A percentile compares a stretch with the other conserved stretches of the same genome.
Conservation (phyloP, 2,888 invertebrate species). For the Cephus spinipes region DNA sequence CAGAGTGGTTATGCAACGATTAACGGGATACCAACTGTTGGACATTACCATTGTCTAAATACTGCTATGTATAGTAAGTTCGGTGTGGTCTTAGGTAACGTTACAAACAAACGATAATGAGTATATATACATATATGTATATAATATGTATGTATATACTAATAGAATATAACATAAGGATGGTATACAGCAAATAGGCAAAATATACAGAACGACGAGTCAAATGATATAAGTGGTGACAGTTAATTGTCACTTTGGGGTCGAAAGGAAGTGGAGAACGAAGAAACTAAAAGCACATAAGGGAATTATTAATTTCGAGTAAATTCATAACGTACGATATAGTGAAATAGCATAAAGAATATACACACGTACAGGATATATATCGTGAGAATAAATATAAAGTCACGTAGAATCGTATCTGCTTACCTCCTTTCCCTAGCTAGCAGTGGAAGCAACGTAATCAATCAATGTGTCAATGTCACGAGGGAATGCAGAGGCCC, state of each 20-base stretch:
- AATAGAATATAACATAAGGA: not conserved
- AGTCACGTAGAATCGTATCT: slow-evolving; percentile 36
- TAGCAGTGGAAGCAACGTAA: slow-evolving; percentile 63
- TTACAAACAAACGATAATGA: slow-evolving; percentile 21
- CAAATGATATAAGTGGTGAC: not conserved
- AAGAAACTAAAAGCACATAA: not conserved
- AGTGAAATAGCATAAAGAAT: slow-evolving; percentile 5
- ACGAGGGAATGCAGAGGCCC: slow-evolving; percentile 32
- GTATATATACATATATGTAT: slow-evolving; percentile 15
- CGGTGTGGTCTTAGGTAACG: slow-evolving; percentile 29
- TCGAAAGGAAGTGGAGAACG: not conserved
- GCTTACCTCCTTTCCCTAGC: slow-evolving; percentile 64
- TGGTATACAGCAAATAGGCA: not conserved
- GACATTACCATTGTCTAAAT: slow-evolving; percentile 66
- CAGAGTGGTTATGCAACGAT: slow-evolving; percentile 49
- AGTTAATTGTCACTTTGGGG: not conserved
- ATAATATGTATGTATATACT: slow-evolving; percentile 13
- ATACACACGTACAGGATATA: slow-evolving; percentile 4
- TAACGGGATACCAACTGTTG: slow-evolving; percentile 62
- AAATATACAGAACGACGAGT: not conserved
- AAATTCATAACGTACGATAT: not conserved
- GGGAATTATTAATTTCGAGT: not conserved
- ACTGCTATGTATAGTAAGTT: slow-evolving; percentile 44
- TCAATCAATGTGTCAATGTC: slow-evolving; percentile 55
- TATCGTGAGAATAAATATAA: slow-evolving; percentile 35